A percentile compares a stretch with the other conserved stretches of the same genome.
Evolutionary conservation across 2,888 invertebrate species (phyloP).

Genomic region (Heliothis peltigera): DNA sequence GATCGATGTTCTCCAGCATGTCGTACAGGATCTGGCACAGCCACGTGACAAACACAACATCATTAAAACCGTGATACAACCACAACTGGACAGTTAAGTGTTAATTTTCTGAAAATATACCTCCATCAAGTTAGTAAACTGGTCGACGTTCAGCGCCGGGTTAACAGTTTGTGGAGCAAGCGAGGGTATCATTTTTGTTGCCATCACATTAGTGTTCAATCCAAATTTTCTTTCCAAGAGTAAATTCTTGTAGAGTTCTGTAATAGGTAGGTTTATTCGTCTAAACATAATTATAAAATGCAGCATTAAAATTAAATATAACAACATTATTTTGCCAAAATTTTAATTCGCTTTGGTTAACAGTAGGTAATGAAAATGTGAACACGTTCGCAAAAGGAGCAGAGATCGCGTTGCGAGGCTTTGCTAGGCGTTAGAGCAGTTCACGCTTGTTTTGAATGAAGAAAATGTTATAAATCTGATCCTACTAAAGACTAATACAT

Average conservation of each 20-base stretch:
- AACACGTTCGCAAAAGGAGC: slow-evolving; percentile 45
- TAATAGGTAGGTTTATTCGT: slow-evolving; percentile 63
- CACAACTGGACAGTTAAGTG: not conserved
- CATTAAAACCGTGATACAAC: slow-evolving; percentile 4
- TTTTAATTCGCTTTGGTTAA: slow-evolving; percentile 40
- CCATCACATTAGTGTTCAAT: slow-evolving; percentile 96
- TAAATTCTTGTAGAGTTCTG: slow-evolving; percentile 98
- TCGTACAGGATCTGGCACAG: slow-evolving; percentile 94
- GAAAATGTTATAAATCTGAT: not conserved
- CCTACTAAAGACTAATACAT: slow-evolving; percentile 9
- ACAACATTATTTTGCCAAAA: slow-evolving; percentile 3
- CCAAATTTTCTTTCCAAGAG: slow-evolving; percentile 97
- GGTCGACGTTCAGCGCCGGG: slow-evolving; percentile 88
- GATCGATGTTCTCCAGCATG: slow-evolving; percentile 97
- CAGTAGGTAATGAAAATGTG: not conserved
- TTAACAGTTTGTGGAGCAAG: slow-evolving; percentile 98
- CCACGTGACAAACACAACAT: slow-evolving; percentile 22
- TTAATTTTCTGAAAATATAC: slow-evolving; percentile 59
- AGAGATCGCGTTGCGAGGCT: slow-evolving; percentile 40
- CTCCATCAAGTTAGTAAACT: slow-evolving; percentile 83
- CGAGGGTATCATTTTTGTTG: slow-evolving; percentile 97
- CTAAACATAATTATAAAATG: slow-evolving; percentile 25
- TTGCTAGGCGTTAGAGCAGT: slow-evolving; percentile 10
- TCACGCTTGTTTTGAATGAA: not conserved
- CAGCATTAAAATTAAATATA: not conserved